Evolutionary conservation across 2,888 invertebrate species (phyloP), one percentile per base, ranked within the genome.

Genomic region (Cotesia congregata): DNA sequence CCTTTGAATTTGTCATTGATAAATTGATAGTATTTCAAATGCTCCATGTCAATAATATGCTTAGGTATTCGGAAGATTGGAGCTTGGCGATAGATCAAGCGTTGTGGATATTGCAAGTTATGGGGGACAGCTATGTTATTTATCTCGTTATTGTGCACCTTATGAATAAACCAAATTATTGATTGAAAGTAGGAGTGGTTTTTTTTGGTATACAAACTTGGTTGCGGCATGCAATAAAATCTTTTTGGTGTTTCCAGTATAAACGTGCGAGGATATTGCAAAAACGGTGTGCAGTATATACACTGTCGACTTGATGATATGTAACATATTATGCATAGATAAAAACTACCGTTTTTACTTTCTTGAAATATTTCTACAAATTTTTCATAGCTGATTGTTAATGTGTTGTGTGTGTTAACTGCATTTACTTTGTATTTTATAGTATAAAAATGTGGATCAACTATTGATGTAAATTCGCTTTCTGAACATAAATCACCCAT

Each of bases 1-100:
- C 65, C 65, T 65, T 65, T 65, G 12, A 65, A 65, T 65, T 65
- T 65, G 12, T 65, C 65, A 9, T 65, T 65, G 2, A 65, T 65
- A 38, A 65, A 65, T 12, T 65, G 65, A 20, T 65, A 65, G 38
- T 65, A 65, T 65, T 65, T 65, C 38, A 65, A 65, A 30, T 65
- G 65, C 9, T 65, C 65, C 65, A 65, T 65, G 30, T 65, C 65
- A 30, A 65, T 65, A 4, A 65, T 65, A 7, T 65, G 65, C 12
- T 65, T 65, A 1, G 65, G 65, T 20, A 65, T 65, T 0, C 65
- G 65, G 7, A 65, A 65, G 2, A 65, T 20, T 38, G 65, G 65
- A 20, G 65, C 65, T 30, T 65, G 65, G 3, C 65, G 65, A 30
- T 65, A 65, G 30, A 65, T 20, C 6, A 65, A 38, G 4, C 65